These are phyloP conservation scores for Apodemia zela DNA, from an alignment of 2,888 invertebrate genomes.

Conservation along the genomic window DNA sequence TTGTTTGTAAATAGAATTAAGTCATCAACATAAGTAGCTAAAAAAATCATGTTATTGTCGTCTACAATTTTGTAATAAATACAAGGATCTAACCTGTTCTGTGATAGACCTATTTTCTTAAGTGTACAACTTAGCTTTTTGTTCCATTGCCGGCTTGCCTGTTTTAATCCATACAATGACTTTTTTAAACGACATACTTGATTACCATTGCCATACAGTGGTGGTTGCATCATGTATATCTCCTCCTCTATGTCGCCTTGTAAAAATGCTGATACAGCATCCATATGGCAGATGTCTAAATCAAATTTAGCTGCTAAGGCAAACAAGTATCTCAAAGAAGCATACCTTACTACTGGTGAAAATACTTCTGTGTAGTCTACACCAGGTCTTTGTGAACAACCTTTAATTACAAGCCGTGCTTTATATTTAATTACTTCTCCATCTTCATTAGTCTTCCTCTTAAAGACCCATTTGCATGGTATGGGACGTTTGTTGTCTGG, in stretches of 20 bases:
- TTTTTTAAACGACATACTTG: slow-evolving; percentile 21
- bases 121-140: neutral
- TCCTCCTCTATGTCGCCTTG: slow-evolving; percentile 33
- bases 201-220: slow-evolving; percentile 17
- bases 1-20: slow-evolving; percentile 20
- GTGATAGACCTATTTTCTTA: too few species aligned
- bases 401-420: slow-evolving; percentile 10
- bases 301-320: slow-evolving; percentile 24
- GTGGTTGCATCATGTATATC: slow-evolving; percentile 30
- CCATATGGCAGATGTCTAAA: slow-evolving; percentile 18
- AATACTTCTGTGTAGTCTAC: slow-evolving; percentile 13
- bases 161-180: slow-evolving; percentile 26
- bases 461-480: slow-evolving; percentile 27
- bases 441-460: slow-evolving; percentile 25
- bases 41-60: slow-evolving; percentile 3
- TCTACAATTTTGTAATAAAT: slow-evolving; percentile 6
- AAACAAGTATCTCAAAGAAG: slow-evolving; percentile 27
- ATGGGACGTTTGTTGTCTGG: neutral
- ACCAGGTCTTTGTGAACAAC: slow-evolving; percentile 14
- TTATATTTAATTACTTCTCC: slow-evolving; percentile 19
- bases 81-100: too few species aligned
- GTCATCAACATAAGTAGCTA: slow-evolving; percentile 23
- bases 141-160: slow-evolving; percentile 6
- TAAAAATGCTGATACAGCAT: slow-evolving; percentile 25
- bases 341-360: slow-evolving; percentile 31